Conservation (phyloP, 2,113 vertebrate species). For the Rhinichthys klamathensis region DNA sequence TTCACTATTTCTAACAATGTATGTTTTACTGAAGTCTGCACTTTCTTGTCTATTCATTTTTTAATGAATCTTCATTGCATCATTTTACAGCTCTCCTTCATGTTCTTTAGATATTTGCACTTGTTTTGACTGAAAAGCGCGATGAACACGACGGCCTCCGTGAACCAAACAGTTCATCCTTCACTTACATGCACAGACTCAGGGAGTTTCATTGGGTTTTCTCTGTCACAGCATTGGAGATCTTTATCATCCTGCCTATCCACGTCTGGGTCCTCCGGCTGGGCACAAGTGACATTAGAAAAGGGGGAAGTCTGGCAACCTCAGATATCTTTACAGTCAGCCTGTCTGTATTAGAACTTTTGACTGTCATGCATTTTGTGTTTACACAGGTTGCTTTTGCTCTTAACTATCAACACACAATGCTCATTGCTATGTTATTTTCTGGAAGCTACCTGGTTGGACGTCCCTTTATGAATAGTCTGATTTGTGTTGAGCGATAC, state of each 20-base stretch:
- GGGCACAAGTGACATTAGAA: background rate
- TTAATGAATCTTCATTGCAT: background rate
- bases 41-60: background rate
- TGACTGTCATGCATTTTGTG: background rate
- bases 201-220: background rate
- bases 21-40: background rate
- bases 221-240: background rate
- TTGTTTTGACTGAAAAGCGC: background rate
- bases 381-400: background rate
- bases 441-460: background rate
- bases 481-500: conserved; percentile 23
- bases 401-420: background rate
- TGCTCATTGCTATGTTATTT: background rate
- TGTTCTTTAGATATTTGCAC: background rate
- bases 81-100: background rate
- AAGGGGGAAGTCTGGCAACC: background rate
- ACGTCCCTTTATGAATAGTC: background rate
- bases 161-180: background rate
- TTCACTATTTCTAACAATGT: background rate
- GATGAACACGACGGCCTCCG: background rate
- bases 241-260: background rate
- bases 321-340: conserved; percentile 23
- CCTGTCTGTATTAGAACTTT: background rate
- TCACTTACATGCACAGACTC: background rate
- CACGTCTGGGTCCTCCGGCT: conserved; percentile 10